These are phyloP conservation scores for Argyra leucocephala DNA, from an alignment of 2,888 invertebrate genomes.

Conservation along the genomic window DNA sequence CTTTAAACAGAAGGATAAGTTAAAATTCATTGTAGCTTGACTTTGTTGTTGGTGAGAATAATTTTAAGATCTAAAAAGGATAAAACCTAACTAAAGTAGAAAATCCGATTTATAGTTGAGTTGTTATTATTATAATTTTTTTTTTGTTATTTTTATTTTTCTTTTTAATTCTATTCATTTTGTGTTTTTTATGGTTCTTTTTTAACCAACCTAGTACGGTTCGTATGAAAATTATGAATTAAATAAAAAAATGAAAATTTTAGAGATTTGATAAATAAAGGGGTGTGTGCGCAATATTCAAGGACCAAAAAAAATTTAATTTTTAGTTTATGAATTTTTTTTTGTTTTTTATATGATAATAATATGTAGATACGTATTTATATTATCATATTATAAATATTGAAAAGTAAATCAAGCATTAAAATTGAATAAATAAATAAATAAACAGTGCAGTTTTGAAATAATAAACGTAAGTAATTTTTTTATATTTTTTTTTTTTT, in stretches of 20 bases:
- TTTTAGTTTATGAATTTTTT: neutral
- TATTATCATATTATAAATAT: neutral
- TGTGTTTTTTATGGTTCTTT: neutral
- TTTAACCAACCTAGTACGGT: neutral
- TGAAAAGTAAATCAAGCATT: neutral
- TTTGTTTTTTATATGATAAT: no score
- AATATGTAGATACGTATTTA: neutral
- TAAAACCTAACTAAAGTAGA: conserved; percentile 4
- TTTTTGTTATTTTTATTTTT: neutral
- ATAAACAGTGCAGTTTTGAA: no score
- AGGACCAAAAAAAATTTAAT: neutral
- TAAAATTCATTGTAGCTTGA: neutral
- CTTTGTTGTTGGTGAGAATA: conserved; percentile 3
- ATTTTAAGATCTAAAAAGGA: neutral
- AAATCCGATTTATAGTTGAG: conserved; percentile 1
- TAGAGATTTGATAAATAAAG: neutral
- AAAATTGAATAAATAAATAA: neutral
- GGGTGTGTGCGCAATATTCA: neutral
- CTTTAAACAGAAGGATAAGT: neutral
- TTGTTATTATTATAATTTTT: neutral
- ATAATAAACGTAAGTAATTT: no score
- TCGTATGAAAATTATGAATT: neutral
- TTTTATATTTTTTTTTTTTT: no score
- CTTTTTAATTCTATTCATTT: neutral
- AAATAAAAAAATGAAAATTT: no score